phyloP scores from a whole-genome alignment of 2,797 vertebrate genomes.

The Threskiornis aethiopicus region DNA sequence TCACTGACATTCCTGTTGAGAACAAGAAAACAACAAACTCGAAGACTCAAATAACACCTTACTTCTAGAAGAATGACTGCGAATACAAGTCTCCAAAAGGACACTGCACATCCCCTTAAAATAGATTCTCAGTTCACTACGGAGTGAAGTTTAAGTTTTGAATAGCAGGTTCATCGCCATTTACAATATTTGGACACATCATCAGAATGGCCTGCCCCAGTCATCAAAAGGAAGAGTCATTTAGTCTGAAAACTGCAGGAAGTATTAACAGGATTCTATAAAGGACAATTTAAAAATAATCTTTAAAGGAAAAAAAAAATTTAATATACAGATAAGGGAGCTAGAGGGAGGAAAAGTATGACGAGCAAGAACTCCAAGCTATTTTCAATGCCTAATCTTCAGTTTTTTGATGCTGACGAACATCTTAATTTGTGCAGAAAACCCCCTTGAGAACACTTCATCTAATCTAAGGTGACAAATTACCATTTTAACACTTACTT shows the following conservation, averaged over 20 bases:
- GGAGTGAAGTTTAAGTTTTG: neutral
- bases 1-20: neutral
- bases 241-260: neutral
- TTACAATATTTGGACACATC: neutral
- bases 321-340: neutral
- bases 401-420: neutral
- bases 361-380: neutral
- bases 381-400: neutral
- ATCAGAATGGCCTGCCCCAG: neutral
- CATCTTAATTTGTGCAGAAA: neutral
- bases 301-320: neutral
- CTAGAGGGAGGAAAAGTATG: neutral
- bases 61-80: neutral
- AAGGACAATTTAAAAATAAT: neutral
- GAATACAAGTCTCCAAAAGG: neutral
- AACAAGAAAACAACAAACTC: neutral
- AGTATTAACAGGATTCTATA: neutral
- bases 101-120: neutral
- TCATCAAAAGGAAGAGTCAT: neutral
- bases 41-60: neutral
- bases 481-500: conserved; percentile 81
- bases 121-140: neutral
- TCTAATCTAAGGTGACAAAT: neutral
- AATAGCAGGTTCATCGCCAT: neutral
- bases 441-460: neutral